Conservation (phyloP, 1,140 invertebrate genomes). For the Anadara kagoshimensis region DNA sequence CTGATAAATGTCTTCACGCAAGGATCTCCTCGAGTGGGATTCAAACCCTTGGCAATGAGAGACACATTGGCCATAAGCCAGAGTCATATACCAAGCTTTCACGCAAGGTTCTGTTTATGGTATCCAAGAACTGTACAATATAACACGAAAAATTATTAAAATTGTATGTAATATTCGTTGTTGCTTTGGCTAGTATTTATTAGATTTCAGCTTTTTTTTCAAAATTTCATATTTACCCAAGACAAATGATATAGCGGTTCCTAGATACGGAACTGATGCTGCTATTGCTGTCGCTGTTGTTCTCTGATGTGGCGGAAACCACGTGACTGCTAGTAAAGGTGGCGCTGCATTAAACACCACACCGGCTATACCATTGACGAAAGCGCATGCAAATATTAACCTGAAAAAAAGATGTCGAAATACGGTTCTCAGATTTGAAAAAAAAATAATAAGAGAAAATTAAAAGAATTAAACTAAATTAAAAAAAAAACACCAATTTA, state of each 20-base stretch:
- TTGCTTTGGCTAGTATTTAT: no score
- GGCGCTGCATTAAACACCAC: slow-evolving; percentile 64
- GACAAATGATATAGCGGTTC: slow-evolving; percentile 56
- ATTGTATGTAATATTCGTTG: no score
- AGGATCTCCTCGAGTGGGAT: no score
- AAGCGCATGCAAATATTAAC: slow-evolving; percentile 50
- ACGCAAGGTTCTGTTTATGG: no score
- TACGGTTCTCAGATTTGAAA: neutral
- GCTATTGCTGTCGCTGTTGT: slow-evolving; percentile 67
- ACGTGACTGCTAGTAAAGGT: slow-evolving; percentile 59
- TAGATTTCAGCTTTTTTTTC: no score
- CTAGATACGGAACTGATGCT: slow-evolving; percentile 56
- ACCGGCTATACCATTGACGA: slow-evolving; percentile 68
- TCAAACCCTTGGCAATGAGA: no score
- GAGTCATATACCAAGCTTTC: no score
- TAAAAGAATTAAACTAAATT: neutral
- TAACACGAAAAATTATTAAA: no score
- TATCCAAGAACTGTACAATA: no score
- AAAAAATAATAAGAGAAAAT: neutral
- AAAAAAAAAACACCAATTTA: neutral
- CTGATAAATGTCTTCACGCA: no score
- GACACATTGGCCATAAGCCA: no score
- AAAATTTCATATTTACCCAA: no score
- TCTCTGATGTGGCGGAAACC: slow-evolving; percentile 67
- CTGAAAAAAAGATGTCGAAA: slow-evolving; percentile 34